Percentiles rank a stretch among this genome's conserved stretches.
Evolutionary conservation across 1,140 invertebrate species (phyloP).

Genomic region (Psilanteris sp.): DNA sequence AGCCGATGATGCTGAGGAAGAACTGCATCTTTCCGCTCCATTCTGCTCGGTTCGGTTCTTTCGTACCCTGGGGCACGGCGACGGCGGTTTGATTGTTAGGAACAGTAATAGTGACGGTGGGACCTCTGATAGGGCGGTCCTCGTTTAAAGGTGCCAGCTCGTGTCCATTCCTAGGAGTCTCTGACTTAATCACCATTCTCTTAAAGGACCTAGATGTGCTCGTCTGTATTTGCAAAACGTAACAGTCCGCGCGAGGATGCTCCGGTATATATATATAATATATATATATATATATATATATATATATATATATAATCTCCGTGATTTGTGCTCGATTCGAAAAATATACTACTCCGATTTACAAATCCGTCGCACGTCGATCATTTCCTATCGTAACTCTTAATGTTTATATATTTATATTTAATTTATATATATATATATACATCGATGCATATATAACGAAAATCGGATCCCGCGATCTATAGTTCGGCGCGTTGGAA

Average conservation of each 20-base stretch:
- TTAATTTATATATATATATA: too few species aligned
- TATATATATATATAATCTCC: not conserved
- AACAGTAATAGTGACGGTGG: constrained; percentile 73
- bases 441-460: too few species aligned
- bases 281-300: not conserved
- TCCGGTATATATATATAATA: too few species aligned
- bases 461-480: too few species aligned
- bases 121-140: constrained; percentile 72
- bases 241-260: too few species aligned
- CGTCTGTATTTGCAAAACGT: not conserved
- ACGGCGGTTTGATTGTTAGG: constrained; percentile 76
- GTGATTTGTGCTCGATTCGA: too few species aligned
- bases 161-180: constrained; percentile 84
- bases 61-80: constrained; percentile 68
- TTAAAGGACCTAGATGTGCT: not conserved
- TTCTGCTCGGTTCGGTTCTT: constrained; percentile 84
- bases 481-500: too few species aligned
- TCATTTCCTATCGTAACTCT: too few species aligned
- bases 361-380: not conserved
- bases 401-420: too few species aligned
- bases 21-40: constrained; percentile 94
- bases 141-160: constrained; percentile 89
- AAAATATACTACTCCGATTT: not conserved
- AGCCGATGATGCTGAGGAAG: constrained; percentile 93
- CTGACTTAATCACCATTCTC: constrained; percentile 80